Evolutionary conservation across 2,888 invertebrate species (phyloP), one percentile per base, ranked within the genome.

Genomic region (Opisthograptis luteolata): DNA sequence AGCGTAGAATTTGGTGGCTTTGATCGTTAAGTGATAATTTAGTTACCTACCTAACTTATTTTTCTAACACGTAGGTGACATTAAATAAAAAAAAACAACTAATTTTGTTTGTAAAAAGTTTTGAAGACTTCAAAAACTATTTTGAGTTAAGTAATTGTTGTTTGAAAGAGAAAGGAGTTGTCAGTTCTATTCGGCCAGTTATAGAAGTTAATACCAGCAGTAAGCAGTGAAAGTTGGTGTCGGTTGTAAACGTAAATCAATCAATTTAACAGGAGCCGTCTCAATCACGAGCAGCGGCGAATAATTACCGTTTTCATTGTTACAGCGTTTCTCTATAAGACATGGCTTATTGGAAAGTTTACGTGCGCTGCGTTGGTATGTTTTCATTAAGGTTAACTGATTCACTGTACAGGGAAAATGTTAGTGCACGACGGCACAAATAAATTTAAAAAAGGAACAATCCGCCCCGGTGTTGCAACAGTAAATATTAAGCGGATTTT

Each of bases 171-270:
- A n/a, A n/a, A n/a, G 13, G 2, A 28, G 13, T 5, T 28, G 12
- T 12, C 12, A 12, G 12, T 13, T 31, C 13, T n/a, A 19, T 47
- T 8, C 30, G 17, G 14, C 17, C 30, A 14, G 14, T n/a, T 8
- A n/a, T 40, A 3, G 28, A 27, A 41, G 40, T 28, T 15, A 47
- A 35, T 47, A 47, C 34, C 8, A 12, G 14, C 30, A 39, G 32
- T 6, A 19, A 34, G 14, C 28, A 9, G 36, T 9, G 14, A 39
- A 12, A 27, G 6, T 6, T 20, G 30, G 22, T 7, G 25, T 12
- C 32, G 42, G 46, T 19, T 31, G 42, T 37, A 43, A 47, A 44
- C 30, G 41, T 50, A 22, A 55, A 45, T 47, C 44, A 51, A 45
- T 51, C 51, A 48, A 41, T 36, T 24, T 15, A 45, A 39, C 37